These are phyloP conservation scores for Drosophila neocordata DNA, from an alignment of 1,140 invertebrate genomes.

Conservation along the genomic window DNA sequence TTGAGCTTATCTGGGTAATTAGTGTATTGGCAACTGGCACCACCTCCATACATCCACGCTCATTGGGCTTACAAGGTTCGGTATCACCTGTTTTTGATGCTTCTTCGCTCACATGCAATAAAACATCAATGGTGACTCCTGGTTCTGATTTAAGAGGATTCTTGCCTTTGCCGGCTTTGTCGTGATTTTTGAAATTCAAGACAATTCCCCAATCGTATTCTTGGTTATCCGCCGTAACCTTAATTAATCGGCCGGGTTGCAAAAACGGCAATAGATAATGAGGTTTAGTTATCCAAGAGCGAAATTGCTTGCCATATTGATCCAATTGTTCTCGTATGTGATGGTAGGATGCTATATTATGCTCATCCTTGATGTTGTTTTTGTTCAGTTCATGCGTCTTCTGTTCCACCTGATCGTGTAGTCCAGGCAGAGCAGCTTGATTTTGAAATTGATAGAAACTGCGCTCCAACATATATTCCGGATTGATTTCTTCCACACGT, in stretches of 20 bases:
- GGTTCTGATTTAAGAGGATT: conserved; percentile 86
- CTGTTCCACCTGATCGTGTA: conserved; percentile 91
- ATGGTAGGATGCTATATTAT: conserved; percentile 92
- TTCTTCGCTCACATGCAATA: conserved; percentile 89
- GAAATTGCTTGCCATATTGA: conserved; percentile 88
- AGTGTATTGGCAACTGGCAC: conserved; percentile 92
- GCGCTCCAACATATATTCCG: conserved; percentile 99
- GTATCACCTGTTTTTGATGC: conserved; percentile 85
- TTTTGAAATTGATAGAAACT: conserved; percentile 99
- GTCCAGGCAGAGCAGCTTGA: conserved; percentile 95
- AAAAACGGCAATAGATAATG: conserved; percentile 96
- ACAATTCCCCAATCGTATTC: conserved; percentile 98
- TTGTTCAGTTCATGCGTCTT: conserved; percentile 87
- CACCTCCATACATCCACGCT: conserved; percentile 88
- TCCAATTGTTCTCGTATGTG: conserved; percentile 92
- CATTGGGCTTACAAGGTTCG: conserved; percentile 85
- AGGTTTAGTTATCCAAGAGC: conserved; percentile 91
- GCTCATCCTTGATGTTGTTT: conserved; percentile 88
- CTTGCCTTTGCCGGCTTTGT: conserved; percentile 83
- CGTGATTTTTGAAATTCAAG: conserved; percentile 94
- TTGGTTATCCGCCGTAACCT: conserved; percentile 93
- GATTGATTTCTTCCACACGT: conserved; percentile 99
- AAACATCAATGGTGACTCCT: conserved; percentile 90
- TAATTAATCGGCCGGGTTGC: conserved; percentile 95
- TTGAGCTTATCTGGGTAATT: conserved; percentile 94